Evolutionary conservation across 2,797 vertebrate genomes (phyloP).

Genomic region (Phataginus tetradactyla): DNA sequence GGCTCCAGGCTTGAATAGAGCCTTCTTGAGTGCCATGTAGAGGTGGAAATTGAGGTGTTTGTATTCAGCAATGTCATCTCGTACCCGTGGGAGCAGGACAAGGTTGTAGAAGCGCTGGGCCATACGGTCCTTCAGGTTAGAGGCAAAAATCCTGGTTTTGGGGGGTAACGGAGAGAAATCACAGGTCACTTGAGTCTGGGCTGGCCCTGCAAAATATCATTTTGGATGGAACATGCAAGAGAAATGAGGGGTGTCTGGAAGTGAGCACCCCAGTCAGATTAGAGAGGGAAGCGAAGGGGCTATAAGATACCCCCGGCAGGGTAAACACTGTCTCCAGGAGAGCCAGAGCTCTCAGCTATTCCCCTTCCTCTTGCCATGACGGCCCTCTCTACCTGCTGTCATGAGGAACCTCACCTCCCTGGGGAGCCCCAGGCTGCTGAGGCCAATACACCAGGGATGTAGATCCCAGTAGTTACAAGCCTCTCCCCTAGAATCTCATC

Average conservation of each 20-base stretch:
- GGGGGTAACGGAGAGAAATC: not conserved
- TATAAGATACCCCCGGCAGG: not conserved
- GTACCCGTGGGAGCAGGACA: conserved; percentile 94
- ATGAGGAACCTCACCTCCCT: accelerated
- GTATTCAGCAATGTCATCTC: conserved; percentile 96
- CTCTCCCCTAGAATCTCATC: not conserved
- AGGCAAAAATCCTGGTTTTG: conserved; percentile 94
- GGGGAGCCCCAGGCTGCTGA: not conserved
- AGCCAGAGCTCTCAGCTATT: not conserved
- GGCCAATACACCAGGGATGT: not conserved
- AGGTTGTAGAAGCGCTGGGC: conserved; percentile 98
- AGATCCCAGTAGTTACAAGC: not conserved
- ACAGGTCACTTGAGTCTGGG: not conserved
- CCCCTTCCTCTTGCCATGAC: not conserved
- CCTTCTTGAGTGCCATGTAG: conserved; percentile 97
- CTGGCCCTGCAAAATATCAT: not conserved
- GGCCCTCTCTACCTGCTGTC: not conserved
- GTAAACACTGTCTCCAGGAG: not conserved
- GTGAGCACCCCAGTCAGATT: not conserved
- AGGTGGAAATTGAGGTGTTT: conserved; percentile 98
- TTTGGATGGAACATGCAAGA: not conserved
- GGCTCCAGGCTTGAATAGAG: conserved; percentile 97
- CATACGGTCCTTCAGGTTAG: conserved; percentile 97
- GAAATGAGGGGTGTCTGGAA: not conserved
- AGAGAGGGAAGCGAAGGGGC: not conserved